Conservation (phyloP, 2,888 invertebrate genomes). For the Epinotia ramella region DNA sequence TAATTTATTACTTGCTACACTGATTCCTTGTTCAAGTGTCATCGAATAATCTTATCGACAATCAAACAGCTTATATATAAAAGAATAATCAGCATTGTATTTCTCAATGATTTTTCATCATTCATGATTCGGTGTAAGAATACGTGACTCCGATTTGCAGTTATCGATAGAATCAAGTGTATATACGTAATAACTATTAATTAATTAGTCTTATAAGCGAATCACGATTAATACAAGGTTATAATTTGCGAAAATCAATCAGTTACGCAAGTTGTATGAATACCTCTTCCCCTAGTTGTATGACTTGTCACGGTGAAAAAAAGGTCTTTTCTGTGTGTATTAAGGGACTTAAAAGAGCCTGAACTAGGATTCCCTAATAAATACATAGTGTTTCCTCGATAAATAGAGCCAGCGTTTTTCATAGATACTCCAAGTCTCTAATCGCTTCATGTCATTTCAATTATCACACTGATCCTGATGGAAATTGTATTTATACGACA, state of each 20-base stretch:
- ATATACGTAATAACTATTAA: conserved; percentile 15
- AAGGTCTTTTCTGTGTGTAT: too few relatives aligned
- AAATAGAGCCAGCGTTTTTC: too few relatives aligned
- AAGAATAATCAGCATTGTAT: conserved; percentile 2
- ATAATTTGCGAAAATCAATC: not conserved
- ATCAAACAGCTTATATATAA: conserved; percentile 23
- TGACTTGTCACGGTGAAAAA: too few relatives aligned
- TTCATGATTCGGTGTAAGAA: not conserved
- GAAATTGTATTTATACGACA: too few relatives aligned
- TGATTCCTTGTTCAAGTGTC: not conserved
- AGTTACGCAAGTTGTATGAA: not conserved
- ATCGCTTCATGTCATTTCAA: too few relatives aligned
- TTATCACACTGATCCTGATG: too few relatives aligned
- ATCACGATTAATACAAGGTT: not conserved
- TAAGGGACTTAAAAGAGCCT: too few relatives aligned
- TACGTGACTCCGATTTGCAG: conserved; percentile 24
- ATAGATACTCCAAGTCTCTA: too few relatives aligned
- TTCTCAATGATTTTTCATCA: conserved; percentile 13
- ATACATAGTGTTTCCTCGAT: too few relatives aligned
- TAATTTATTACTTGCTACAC: not conserved
- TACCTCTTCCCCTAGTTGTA: too few relatives aligned
- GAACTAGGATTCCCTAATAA: too few relatives aligned
- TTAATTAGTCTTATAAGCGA: not conserved
- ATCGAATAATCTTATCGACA: conserved; percentile 17
- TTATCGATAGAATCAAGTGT: conserved; percentile 3